Evolutionary conservation across 1,140 invertebrate genomes (phyloP), one percentile per base, ranked within the genome.

Genomic region (Drosophila ogumai): DNA sequence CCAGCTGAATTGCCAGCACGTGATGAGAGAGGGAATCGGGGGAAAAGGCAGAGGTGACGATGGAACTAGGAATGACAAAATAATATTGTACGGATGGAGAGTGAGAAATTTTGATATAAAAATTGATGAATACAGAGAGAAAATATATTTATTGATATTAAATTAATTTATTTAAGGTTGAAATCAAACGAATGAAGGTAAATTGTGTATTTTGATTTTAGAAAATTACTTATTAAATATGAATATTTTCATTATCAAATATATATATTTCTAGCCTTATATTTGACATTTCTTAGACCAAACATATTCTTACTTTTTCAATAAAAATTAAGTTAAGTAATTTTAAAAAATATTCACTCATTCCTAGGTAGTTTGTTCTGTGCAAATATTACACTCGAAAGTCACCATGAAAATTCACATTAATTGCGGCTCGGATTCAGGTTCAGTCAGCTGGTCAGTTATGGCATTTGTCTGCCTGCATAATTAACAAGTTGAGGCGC

Each of bases 401-500:
- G 67, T 71, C 67, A 34, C 49, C 49, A 22, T 34, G 68, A 66
- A 34, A 71, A 50, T 50, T 44, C 67, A 59, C 69, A 73, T 73
- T 72, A 72, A 50, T 73, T 72, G 67, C 31, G 54, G 36, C 54
- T 72, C 66, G 31, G 52, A 49, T 50, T 72, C 67, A n/a, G 67
- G 69, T 73, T 73, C 69, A 73, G 52, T 50, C 69, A 59, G 66
- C 69, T 72, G 69, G 69, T 43, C 69, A 72, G 22, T 59, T 72
- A 59, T 56, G 60, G 65, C 74, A 56, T 55, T 78, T 56, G 64
- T 78, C 55, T 68, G 73, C 54, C 41, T 71, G 75, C 73, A 77
- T 85, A 85, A 85, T 81, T 85, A 81, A 84, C 46, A 66, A 82
- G 67, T 59, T 32, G 38, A n/a, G 31, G 56, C 47, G 38, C 34